phyloP scores from a whole-genome alignment of 2,888 invertebrate species.

The Diplolepis rosae region DNA sequence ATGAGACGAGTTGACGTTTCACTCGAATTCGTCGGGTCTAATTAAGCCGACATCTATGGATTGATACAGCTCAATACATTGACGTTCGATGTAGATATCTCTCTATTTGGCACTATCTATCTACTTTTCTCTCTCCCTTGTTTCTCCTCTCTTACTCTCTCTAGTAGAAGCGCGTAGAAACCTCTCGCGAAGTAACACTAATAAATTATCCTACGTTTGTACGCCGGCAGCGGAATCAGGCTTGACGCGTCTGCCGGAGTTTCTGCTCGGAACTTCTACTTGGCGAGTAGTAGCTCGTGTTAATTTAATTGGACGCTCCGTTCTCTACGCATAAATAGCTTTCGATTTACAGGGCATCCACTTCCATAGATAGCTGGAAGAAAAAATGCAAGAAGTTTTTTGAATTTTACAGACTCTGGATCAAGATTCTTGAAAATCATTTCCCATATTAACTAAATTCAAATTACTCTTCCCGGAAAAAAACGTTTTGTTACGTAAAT shows the following conservation, averaged over 20 bases:
- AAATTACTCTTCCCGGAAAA: too few species aligned
- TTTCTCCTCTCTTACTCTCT: slow-evolving; percentile 1
- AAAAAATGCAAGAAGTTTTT: background rate
- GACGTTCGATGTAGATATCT: slow-evolving; percentile 17
- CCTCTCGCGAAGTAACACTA: slow-evolving; percentile 37
- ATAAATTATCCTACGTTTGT: slow-evolving; percentile 56
- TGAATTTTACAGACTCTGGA: background rate
- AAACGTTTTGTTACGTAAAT: too few species aligned
- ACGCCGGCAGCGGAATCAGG: slow-evolving; percentile 46
- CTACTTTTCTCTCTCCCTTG: slow-evolving; percentile 22
- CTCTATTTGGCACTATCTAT: background rate
- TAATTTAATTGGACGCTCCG: slow-evolving; percentile 54
- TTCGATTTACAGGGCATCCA: slow-evolving; percentile 44
- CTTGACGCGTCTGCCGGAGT: slow-evolving; percentile 47
- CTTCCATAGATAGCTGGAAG: background rate
- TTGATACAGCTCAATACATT: slow-evolving; percentile 35
- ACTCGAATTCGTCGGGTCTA: slow-evolving; percentile 45
- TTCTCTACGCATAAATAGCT: slow-evolving; percentile 46
- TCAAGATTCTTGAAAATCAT: too few species aligned
- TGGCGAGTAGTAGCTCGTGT: slow-evolving; percentile 43
- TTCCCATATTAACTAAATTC: too few species aligned
- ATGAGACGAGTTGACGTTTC: slow-evolving; percentile 50
- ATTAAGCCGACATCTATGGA: slow-evolving; percentile 51
- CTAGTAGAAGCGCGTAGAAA: background rate
- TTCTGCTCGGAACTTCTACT: slow-evolving; percentile 41